phyloP scores from a whole-genome alignment of 2,797 vertebrate species.

The Gallinago nigripennis region DNA sequence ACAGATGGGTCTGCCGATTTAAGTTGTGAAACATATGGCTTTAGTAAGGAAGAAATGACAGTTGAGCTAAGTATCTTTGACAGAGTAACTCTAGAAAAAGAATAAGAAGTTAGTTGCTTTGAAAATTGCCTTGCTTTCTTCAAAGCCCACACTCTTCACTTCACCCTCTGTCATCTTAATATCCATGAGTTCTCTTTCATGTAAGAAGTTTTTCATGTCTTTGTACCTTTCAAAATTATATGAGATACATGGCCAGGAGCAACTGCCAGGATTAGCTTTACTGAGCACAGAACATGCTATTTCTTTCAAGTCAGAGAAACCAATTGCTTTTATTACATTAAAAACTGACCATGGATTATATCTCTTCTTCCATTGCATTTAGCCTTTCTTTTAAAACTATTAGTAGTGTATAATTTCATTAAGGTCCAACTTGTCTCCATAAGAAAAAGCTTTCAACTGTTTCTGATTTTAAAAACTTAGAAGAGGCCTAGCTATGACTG shows the following conservation, averaged over 20 bases:
- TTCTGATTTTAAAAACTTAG: background rate
- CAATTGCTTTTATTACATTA: slow-evolving; percentile 45
- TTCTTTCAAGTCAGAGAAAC: slow-evolving; percentile 59
- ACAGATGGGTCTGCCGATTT: slow-evolving; percentile 40
- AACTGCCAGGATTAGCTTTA: slow-evolving; percentile 61
- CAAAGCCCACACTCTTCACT: slow-evolving; percentile 60
- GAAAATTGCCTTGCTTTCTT: slow-evolving; percentile 68
- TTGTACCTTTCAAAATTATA: slow-evolving; percentile 68
- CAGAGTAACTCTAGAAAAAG: slow-evolving; percentile 58
- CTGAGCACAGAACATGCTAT: slow-evolving; percentile 28
- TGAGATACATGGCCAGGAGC: slow-evolving; percentile 53
- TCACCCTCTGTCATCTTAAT: slow-evolving; percentile 63
- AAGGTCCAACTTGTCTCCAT: background rate
- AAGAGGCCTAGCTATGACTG: background rate
- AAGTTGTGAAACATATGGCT: slow-evolving; percentile 51
- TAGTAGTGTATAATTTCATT: slow-evolving; percentile 9
- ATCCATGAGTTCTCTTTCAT: slow-evolving; percentile 62
- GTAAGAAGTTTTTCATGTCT: slow-evolving; percentile 56
- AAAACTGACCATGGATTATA: slow-evolving; percentile 20
- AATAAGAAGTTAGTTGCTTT: slow-evolving; percentile 63
- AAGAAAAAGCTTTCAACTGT: background rate
- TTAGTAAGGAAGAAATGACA: slow-evolving; percentile 57
- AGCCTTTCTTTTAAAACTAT: slow-evolving; percentile 16
- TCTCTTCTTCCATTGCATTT: slow-evolving; percentile 1
- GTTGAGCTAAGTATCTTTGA: slow-evolving; percentile 51